Base-by-base conservation (phyloP, 2,797 vertebrate genomes). In the Sternarchorhynchus goeldii region DNA sequence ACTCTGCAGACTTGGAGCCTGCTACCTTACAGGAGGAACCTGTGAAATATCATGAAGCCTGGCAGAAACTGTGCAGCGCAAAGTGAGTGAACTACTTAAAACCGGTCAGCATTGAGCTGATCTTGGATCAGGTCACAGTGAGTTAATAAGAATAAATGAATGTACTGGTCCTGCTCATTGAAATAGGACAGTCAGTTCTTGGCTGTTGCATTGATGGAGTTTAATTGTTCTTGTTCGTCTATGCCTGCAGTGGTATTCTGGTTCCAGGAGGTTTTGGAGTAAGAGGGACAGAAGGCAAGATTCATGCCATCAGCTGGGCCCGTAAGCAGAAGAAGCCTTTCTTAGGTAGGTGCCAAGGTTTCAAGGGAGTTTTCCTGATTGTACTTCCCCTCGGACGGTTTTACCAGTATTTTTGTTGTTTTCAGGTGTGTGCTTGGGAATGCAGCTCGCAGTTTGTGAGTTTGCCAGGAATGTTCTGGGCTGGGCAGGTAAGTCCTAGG, bases 201-300 rank as follows among this genome's bases (percentile, higher is more conserved):
- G 45, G 45, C 45, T 50, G 45, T 12, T 50, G 45, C 3, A 12
- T 50, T 50, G 45, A 12, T 14, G 45, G 45, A 50, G 45, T 50
- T n/a, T 12, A 16, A 3, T 7, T 8, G 57, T 25, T 71, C 17
- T 70, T 8, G 14, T 2, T 68, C 12, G 21, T 14, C 41, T 29
- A n/a, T 79, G 21, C 39, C 6, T 65, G 62, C 91, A 99, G 97
- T 0, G 97, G 96, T n/a, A 91, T 99, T 63, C 88, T 99, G 88
- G 97, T 98, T 73, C 97, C 97, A 4, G 97, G 97, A 77, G 97
- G 97, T 53, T 99, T 98, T 88, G 97, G 97, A 78, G 92, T 95
- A 75, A 91, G 97, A 83, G 97, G 97, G n/a, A 98, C 97, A 2
- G 97, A 98, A 90, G 97, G 97, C 69, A 99, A 99, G 90, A 96